phyloP scores from a whole-genome alignment of 2,888 invertebrate species.

The Rhagonycha fulva region DNA sequence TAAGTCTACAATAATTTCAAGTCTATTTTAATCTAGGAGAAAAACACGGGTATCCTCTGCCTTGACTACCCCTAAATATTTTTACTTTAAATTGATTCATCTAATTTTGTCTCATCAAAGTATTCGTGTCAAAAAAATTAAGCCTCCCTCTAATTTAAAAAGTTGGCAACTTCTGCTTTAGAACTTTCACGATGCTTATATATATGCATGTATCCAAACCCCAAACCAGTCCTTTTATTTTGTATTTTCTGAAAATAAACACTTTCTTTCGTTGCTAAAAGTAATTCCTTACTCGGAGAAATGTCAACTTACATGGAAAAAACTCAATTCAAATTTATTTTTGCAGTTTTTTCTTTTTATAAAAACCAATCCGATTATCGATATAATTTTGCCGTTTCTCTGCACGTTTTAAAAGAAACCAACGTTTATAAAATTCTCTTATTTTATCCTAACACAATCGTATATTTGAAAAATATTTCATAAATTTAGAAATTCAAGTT shows the following conservation, averaged over 20 bases:
- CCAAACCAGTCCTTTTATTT: background rate
- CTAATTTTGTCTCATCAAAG: too few relatives aligned
- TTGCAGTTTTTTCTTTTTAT: background rate
- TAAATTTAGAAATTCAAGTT: background rate
- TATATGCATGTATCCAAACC: too few relatives aligned
- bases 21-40: too few relatives aligned
- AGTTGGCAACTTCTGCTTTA: background rate
- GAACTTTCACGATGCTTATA: background rate
- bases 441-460: background rate
- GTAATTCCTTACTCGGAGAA: background rate
- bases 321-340: background rate
- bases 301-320: background rate
- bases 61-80: too few relatives aligned
- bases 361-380: background rate
- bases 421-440: background rate
- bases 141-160: background rate
- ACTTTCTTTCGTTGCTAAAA: background rate
- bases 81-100: too few relatives aligned
- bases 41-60: too few relatives aligned
- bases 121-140: background rate
- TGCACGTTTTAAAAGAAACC: background rate
- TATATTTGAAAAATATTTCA: background rate
- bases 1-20: too few relatives aligned
- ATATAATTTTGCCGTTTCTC: background rate
- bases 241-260: background rate